Base-by-base conservation (phyloP, 2,797 vertebrate genomes). In the Ataeniobius toweri region DNA sequence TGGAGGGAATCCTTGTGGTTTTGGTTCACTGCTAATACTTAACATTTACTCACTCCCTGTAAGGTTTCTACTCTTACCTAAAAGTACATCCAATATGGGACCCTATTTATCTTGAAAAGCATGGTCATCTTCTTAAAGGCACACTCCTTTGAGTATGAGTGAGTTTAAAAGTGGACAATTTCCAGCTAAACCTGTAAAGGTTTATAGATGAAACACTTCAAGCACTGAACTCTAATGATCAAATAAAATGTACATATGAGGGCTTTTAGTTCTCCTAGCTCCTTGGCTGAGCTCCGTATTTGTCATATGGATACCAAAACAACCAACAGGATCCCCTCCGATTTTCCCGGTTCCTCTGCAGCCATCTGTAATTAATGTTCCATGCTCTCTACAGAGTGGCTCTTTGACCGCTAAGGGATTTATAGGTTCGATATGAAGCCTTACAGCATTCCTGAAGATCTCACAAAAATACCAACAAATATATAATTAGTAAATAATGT, bases 201-300 rank as follows among this genome's bases (percentile, higher is more conserved):
- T 85, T 91, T 89, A 80, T 80, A 50, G 67, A 81, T 79, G 74
- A 82, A 83, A 48, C 75, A 72, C 72, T 85, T 79, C 58, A n/a
- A 73, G 77, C 55, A 12, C 51, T 67, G 55, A 82, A 82, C 58
- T 76, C 80, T 81, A 77, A 86, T 85, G 59, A 79, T 78, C 46
- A 76, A 83, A 74, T 85, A 10, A 83, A 86, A 88, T 91, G 83
- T 80, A 78, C 85, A 91, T 90, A 53, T 41, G 26, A 73, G 50
- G 41, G 53, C 63, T 86, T 79, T 78, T 77, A 75, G 56, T 39
- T 80, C 31, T 75, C 22, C 51, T 68, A 39, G 41, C 71, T 81
- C 65, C 67, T 63, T 51, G 44, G 28, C 74, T 63, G 28, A 79
- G 69, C n/a, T 48, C 50, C 12, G 58, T 67, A 22, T 73, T 53